A percentile compares a stretch with the other conserved stretches of the same genome.
Evolutionary conservation across 2,888 invertebrate genomes (phyloP).

Genomic region (Therioaphis trifolii): DNA sequence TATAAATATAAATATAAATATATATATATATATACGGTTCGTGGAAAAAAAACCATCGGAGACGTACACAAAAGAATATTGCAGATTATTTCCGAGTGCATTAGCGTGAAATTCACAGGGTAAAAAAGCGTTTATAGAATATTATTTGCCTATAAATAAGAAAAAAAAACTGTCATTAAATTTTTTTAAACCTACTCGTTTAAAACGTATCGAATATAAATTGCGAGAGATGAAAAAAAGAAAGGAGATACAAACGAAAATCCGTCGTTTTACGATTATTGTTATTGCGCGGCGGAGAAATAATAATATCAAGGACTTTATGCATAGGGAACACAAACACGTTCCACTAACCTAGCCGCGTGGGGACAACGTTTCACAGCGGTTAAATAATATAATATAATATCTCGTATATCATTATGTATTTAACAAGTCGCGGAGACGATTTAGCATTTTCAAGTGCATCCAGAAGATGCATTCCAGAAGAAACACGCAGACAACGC

Average conservation of each 20-base stretch:
- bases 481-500: too few relatives aligned
- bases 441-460: too few relatives aligned
- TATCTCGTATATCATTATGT: too few relatives aligned
- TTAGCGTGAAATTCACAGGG: constrained; percentile 35
- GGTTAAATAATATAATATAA: too few relatives aligned
- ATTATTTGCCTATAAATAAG: constrained; percentile 33
- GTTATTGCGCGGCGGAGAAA: not conserved
- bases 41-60: not conserved
- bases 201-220: not conserved
- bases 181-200: not conserved
- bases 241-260: constrained; percentile 2
- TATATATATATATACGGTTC: too few relatives aligned
- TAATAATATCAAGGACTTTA: not conserved
- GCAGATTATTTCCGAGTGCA: constrained; percentile 42
- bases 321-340: not conserved
- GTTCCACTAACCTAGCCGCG: too few relatives aligned
- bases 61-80: constrained; percentile 2
- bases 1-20: too few relatives aligned
- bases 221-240: not conserved
- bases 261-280: constrained; percentile 17
- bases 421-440: too few relatives aligned
- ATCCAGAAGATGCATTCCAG: too few relatives aligned
- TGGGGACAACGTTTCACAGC: too few relatives aligned
- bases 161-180: constrained; percentile 26
- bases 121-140: constrained; percentile 37